Base-by-base conservation (phyloP, 2,113 vertebrate species). In the Apteryx mantelli region DNA sequence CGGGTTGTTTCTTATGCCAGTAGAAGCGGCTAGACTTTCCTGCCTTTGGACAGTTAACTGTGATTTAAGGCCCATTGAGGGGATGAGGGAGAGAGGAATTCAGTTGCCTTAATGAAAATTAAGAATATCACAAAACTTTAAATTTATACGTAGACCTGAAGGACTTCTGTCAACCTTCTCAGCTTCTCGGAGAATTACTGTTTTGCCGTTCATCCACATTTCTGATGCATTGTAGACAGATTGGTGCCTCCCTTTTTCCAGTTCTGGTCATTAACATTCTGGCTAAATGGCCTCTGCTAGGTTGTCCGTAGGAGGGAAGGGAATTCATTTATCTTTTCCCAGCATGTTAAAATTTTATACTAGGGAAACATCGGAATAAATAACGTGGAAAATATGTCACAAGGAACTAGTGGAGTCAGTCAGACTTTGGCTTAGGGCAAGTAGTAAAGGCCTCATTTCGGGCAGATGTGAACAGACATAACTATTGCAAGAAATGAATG, bases 1-100 rank as follows among this genome's bases (percentile, higher is more conserved):
- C 3, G 11, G 12, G 26, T 10, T 2, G 21, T 17, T 52, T 21
- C n/a, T 12, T n/a, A 6, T 0, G 8, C 8, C 1, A 30, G 2
- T 21, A 11, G 55, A 22, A 15, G 22, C 38, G 2, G 55, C 4
- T 40, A 8, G 55, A 4, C 20, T 4, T 34, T 52, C 21, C 16
- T 21, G 12, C 19, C 20, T 34, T 26, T 1, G 5, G 26, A 16
- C 1, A 1, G 9, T 71, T 64, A 14, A 60, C 5, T 3, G 9
- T 7, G 6, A 30, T 34, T 44, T 34, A 26, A 75, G 34, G 48
- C 36, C 16, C 26, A 11, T 2, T 55, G 53, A 55, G 25, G 26
- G 25, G 53, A 9, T 25, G 24, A 13, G 8, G 16, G 10, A 19
- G 9, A 1, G 7, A 42, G 28, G 28, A 10, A 16, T 69, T 11